These are phyloP conservation scores for Tupiocoris notatus DNA, from an alignment of 2,888 invertebrate genomes.

Conservation along the genomic window DNA sequence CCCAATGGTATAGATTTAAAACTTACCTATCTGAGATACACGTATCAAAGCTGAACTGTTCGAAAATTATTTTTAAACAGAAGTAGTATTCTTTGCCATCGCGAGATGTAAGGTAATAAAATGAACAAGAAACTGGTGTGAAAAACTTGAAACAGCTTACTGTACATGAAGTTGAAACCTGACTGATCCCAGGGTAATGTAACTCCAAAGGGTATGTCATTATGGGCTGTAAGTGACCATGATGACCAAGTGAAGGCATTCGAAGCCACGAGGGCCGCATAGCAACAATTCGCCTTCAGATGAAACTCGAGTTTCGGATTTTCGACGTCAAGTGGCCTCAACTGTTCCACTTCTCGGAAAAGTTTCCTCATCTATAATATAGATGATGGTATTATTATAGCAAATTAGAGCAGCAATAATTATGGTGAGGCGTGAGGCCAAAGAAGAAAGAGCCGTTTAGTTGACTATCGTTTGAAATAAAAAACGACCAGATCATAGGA, in stretches of 20 bases:
- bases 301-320: neutral
- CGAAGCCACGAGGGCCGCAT: neutral
- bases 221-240: neutral
- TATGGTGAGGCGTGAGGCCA: no score
- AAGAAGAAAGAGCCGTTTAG: neutral
- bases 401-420: no score
- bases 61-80: no score
- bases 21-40: no score
- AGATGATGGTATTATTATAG: no score
- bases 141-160: constrained; percentile 8
- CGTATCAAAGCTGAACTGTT: no score
- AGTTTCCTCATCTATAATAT: constrained; percentile 6
- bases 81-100: no score
- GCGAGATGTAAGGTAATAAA: no score
- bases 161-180: neutral
- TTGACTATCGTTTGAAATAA: neutral
- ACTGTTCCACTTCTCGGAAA: neutral
- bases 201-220: constrained; percentile 4
- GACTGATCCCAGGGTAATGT: neutral
- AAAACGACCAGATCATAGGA: neutral
- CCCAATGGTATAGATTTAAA: no score
- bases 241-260: constrained; percentile 9
- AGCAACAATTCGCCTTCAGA: neutral
- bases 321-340: neutral
- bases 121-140: neutral